phyloP scores from a whole-genome alignment of 2,888 invertebrate genomes.

The Eristalinus sepulchralis region DNA sequence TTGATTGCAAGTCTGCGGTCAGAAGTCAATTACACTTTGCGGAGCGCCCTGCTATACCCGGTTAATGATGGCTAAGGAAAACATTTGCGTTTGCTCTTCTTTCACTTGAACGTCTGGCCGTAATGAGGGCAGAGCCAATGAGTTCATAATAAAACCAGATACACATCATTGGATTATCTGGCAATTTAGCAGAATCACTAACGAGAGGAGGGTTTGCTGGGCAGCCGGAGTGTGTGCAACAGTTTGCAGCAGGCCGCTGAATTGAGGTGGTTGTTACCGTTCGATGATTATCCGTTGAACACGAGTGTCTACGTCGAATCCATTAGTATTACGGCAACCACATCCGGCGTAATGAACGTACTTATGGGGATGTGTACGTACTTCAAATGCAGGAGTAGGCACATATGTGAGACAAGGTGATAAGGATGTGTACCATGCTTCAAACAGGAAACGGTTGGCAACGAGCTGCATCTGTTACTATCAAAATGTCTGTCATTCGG shows the following conservation, averaged over 20 bases:
- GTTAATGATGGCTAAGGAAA: conserved; percentile 3
- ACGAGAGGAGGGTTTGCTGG: not conserved
- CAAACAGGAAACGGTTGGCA: not conserved
- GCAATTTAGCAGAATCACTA: not conserved
- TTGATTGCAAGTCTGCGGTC: conserved; percentile 20
- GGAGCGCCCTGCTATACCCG: not conserved
- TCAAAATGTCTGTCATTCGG: not conserved
- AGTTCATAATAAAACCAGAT: not conserved
- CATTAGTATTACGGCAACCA: not conserved
- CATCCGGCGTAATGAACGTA: not conserved
- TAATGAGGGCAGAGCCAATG: not conserved
- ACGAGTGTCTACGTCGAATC: not conserved
- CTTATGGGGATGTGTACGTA: not conserved
- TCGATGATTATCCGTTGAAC: not conserved
- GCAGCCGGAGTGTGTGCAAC: not conserved
- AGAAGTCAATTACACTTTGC: conserved; percentile 14
- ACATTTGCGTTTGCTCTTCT: conserved; percentile 9
- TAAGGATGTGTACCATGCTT: not conserved
- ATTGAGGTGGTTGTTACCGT: not conserved
- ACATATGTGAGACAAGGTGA: not conserved
- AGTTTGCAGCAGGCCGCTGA: not conserved
- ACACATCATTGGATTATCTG: conserved; percentile 10
- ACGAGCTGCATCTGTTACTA: not conserved
- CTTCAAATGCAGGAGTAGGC: not conserved
- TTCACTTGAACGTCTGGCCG: not conserved